Percentiles rank a stretch among this genome's conserved stretches.
Conservation (phyloP, 2,888 invertebrate species). For the Parochlus steinenii region DNA sequence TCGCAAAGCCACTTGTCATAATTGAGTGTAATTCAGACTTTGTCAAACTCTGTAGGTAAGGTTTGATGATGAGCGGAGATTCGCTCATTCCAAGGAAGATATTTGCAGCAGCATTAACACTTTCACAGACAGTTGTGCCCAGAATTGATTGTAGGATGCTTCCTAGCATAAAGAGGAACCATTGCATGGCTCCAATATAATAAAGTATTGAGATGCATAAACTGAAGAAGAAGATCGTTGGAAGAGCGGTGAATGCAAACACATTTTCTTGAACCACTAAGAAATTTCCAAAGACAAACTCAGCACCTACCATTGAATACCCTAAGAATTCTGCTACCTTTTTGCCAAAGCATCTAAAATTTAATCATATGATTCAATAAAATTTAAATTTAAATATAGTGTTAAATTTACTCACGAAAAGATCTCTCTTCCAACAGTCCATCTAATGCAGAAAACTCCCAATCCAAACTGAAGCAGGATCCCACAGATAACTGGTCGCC, state of each 20-base stretch:
- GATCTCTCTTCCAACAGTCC: conserved; percentile 58
- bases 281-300: conserved; percentile 65
- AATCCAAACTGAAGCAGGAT: conserved; percentile 68
- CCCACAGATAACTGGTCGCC: conserved; percentile 69
- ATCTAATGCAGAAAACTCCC: conserved; percentile 71
- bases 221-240: conserved; percentile 88
- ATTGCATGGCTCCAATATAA: conserved; percentile 78
- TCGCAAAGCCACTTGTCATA: conserved; percentile 89
- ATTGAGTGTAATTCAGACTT: conserved; percentile 84
- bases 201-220: conserved; percentile 80
- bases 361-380: too few relatives aligned
- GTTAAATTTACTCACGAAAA: conserved; percentile 28
- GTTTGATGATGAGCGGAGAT: conserved; percentile 73
- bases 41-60: conserved; percentile 67
- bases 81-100: conserved; percentile 91
- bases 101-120: conserved; percentile 81
- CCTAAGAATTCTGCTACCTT: conserved; percentile 57
- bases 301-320: conserved; percentile 63
- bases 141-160: conserved; percentile 51
- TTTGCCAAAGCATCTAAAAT: conserved; percentile 40
- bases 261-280: conserved; percentile 41
- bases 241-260: conserved; percentile 78
- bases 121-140: conserved; percentile 88
- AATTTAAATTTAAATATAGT: neutral
- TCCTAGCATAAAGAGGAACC: conserved; percentile 64